Evolutionary conservation across 2,888 invertebrate species (phyloP), one percentile per base, ranked within the genome.

Genomic region (Pantelozetes paolii): DNA sequence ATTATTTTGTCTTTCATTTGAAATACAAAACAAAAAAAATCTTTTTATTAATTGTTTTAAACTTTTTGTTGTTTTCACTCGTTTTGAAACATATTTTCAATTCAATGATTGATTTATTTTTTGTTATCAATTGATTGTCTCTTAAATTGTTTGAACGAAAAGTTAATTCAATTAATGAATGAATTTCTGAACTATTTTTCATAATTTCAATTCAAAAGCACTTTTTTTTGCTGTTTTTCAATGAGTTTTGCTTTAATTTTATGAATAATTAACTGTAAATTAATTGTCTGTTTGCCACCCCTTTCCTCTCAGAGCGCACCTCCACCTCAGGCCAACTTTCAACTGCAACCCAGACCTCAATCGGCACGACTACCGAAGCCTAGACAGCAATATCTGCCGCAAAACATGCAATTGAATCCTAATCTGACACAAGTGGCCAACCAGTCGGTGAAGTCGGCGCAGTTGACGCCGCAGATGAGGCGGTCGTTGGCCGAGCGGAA

Each of bases 401-500:
- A 57, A n/a, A 50, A 48, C 48, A 62, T 62, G 42, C 72, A 72
- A 64, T 18, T 64, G 42, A 45, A 40, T 15, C 67, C 73, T 9
- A 64, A 57, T 32, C 36, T 59, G 11, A 59, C 57, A 6, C 57
- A 70, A 69, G 59, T 69, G 42, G 69, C 70, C 13, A 40, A 59
- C n/a, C 42, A 50, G 64, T 54, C 48, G 72, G 23, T 28, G 48
- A 45, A 45, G 40, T 36, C 69, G 67, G 59, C 54, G 36, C n/a
- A 77, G 75, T 59, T 75, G 72, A 74, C 72, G 42, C 62, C 71
- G 0, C 74, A 74, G 18, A 75, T 78, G 62, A 76, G 78, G 40
- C 77, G 77, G 45, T 71, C 77, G 42, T 71, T 77, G 23, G 50
- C 76, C 83, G 79, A 80, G 50, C 90, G 89, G 84, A 23, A 23